Conservation (phyloP, 2,888 invertebrate genomes). For the Anorthoa munda region DNA sequence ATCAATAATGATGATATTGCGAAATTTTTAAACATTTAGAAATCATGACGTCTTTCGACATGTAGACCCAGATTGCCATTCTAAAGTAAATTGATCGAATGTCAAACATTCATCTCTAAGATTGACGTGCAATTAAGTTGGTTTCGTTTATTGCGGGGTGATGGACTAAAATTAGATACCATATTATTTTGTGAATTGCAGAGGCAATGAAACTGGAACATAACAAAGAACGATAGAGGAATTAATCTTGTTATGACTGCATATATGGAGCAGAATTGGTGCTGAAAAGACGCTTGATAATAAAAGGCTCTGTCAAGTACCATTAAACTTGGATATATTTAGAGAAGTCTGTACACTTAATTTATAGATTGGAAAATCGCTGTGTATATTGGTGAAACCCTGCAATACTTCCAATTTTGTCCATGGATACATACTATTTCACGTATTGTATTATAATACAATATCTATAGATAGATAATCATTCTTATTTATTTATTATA, state of each 20-base stretch:
- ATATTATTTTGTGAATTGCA: background rate
- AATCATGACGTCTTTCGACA: constrained; percentile 4
- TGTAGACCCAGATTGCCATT: background rate
- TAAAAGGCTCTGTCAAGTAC: background rate
- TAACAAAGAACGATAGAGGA: background rate
- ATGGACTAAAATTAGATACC: constrained; percentile 15
- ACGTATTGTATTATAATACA: no score
- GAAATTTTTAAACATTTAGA: background rate
- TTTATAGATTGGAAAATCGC: background rate
- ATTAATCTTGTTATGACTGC: background rate
- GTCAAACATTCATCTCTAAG: constrained; percentile 39
- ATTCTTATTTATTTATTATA: no score
- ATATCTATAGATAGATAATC: no score
- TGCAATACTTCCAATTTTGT: background rate
- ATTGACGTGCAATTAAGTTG: constrained; percentile 39
- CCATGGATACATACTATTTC: background rate
- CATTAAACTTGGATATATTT: background rate
- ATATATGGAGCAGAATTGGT: no score
- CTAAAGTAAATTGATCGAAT: constrained; percentile 9
- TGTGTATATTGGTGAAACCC: background rate
- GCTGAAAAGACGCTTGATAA: background rate
- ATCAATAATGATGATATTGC: background rate
- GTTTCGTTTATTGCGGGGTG: constrained; percentile 6
- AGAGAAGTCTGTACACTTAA: background rate
- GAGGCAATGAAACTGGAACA: background rate